These are phyloP conservation scores for Simalia tracyae DNA, from an alignment of 2,797 vertebrate genomes.

Conservation along the genomic window DNA sequence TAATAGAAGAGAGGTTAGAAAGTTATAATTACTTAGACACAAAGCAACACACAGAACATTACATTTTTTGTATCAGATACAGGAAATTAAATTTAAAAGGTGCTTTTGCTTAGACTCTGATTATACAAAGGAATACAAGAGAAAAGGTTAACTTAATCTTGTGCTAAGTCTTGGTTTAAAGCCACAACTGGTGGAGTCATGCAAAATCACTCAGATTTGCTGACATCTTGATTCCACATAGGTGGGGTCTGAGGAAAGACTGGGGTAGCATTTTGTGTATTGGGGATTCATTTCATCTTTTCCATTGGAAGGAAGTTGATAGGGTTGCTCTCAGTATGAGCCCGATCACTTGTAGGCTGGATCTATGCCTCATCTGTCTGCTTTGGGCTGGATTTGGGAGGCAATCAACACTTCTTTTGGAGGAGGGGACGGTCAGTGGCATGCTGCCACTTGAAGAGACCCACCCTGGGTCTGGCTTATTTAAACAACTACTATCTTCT, in stretches of 20 bases:
- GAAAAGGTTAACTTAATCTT: too few species aligned
- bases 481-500: not conserved
- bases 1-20: not conserved
- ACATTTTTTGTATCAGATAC: too few species aligned
- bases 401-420: not conserved
- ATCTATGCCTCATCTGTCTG: not conserved
- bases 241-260: too few species aligned
- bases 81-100: too few species aligned
- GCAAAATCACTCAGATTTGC: too few species aligned
- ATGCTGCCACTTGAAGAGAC: not conserved
- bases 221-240: too few species aligned
- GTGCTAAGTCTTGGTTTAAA: too few species aligned
- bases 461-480: not conserved
- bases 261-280: too few species aligned
- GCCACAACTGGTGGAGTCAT: too few species aligned
- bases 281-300: too few species aligned
- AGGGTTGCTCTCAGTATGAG: not conserved
- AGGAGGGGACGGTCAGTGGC: not conserved
- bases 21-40: not conserved
- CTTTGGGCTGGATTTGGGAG: not conserved
- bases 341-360: not conserved
- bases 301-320: not conserved
- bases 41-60: not conserved
- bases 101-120: too few species aligned
- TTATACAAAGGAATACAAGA: too few species aligned